Base-by-base conservation (phyloP, 2,888 invertebrate genomes). In the Augiades crinisus region DNA sequence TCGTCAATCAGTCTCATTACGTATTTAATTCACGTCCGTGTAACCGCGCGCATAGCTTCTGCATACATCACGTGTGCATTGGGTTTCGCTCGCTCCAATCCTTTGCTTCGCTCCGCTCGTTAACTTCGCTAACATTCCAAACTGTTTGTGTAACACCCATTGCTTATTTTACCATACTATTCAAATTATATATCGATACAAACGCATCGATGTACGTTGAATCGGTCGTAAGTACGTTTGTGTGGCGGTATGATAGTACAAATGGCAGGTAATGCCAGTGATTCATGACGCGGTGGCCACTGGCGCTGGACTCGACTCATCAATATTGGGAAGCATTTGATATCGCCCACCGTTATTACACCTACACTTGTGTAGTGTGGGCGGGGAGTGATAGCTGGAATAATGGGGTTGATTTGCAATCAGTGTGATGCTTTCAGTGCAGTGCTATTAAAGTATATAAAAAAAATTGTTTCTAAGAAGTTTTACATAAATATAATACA, bases 321-420 rank as follows among this genome's bases (percentile, higher is more conserved):
- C 80, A 78, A 81, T 81, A 81, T 80, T 72, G 73, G 74, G 13
- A 17, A 67, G 72, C 70, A 72, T 74, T 73, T 76, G 75, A 76
- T 77, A 74, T 70, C 60, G 55, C 52, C 55, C 55, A 47, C 56
- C 55, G 55, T 57, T 63, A 62, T 63, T 61, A 60, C 60, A 57
- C 46, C 19, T 61, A 60, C 60, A 57, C 46, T 13, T 46, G 12
- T 24, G 22, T 4, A 21, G 33, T 13, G 21, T 19, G 21, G 17
- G 6, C 41, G 16, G 16, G 17, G n/a, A 41, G 41, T 30, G n/a
- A n/a, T n/a, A n/a, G 27, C 41, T 17, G 24, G 41, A 41, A 17
- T 17, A 27, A 41, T 16, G 41, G 10, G 2, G 27, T 12, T 16
- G 6, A 30, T 41, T 41, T 41, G 30, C 41, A 41, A 41, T 41